Conservation (phyloP, 1,140 invertebrate genomes). For the Drosophila truncata region DNA sequence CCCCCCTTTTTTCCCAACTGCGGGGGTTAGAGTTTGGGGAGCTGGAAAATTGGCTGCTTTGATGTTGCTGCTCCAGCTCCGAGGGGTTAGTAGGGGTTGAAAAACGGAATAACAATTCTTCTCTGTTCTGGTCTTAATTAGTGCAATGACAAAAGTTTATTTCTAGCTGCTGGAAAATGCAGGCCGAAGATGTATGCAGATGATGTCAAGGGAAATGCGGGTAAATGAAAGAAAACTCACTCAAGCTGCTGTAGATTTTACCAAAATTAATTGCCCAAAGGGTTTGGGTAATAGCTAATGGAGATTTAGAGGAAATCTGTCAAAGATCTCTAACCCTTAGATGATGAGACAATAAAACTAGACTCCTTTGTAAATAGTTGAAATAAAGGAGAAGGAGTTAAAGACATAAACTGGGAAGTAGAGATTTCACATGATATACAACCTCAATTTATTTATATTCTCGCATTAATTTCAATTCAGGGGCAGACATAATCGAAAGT, state of each 20-base stretch:
- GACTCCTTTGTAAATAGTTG: background rate
- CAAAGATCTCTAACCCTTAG: constrained; percentile 2
- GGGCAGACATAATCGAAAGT: constrained; percentile 42
- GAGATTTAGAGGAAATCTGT: constrained; percentile 27
- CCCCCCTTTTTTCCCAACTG: background rate
- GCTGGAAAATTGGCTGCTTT: constrained; percentile 60
- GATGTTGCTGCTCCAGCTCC: constrained; percentile 38
- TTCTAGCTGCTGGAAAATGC: constrained; percentile 44
- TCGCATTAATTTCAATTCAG: constrained; percentile 35
- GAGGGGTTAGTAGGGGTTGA: constrained; percentile 7
- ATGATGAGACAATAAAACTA: background rate
- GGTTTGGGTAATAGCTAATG: constrained; percentile 2
- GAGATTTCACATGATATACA: no score
- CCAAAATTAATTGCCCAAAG: constrained; percentile 32
- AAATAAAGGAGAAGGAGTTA: background rate
- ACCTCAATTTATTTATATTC: constrained; percentile 17
- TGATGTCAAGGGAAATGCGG: constrained; percentile 37
- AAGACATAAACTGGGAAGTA: background rate
- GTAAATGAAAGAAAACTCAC: constrained; percentile 41
- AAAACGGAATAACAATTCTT: constrained; percentile 42
- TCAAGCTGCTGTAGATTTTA: constrained; percentile 24
- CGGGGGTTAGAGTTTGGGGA: constrained; percentile 15
- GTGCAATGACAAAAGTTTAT: constrained; percentile 57
- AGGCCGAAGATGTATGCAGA: constrained; percentile 55
- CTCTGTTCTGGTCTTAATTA: constrained; percentile 54